These are phyloP conservation scores for Puntigrus tetrazona DNA, from an alignment of 2,113 vertebrate species.

Conservation along the genomic window DNA sequence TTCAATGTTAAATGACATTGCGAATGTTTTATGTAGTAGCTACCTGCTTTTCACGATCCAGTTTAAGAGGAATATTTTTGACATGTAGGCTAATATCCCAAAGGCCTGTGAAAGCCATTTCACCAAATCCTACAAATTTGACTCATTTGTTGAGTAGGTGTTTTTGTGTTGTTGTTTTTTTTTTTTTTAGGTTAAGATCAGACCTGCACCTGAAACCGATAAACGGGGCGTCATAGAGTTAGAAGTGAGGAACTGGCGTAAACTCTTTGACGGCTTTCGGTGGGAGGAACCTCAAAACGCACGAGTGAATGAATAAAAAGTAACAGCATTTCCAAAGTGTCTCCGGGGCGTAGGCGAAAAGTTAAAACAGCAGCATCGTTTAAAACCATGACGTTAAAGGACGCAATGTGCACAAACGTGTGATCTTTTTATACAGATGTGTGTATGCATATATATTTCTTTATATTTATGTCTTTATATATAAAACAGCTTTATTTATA, in stretches of 20 bases:
- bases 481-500: slow-evolving; percentile 91
- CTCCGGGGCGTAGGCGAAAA: slow-evolving; percentile 68
- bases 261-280: not conserved
- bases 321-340: slow-evolving; percentile 77
- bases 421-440: slow-evolving; percentile 78
- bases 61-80: not conserved
- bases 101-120: not conserved
- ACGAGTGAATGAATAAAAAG: slow-evolving; percentile 75
- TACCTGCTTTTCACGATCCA: not conserved
- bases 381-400: slow-evolving; percentile 81
- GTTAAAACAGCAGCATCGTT: slow-evolving; percentile 72
- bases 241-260: not conserved
- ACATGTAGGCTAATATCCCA: not conserved
- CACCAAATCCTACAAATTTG: not conserved
- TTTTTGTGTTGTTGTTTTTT: too few species aligned
- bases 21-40: too few species aligned
- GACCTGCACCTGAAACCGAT: not conserved
- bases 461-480: slow-evolving; percentile 75
- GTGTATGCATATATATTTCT: slow-evolving; percentile 76
- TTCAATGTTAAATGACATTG: not conserved
- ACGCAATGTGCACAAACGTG: slow-evolving; percentile 83
- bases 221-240: not conserved
- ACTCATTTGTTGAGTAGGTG: not conserved
- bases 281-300: not conserved
- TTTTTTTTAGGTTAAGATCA: not conserved